phyloP scores from a whole-genome alignment of 2,113 vertebrate genomes.

The Prunella himalayana region DNA sequence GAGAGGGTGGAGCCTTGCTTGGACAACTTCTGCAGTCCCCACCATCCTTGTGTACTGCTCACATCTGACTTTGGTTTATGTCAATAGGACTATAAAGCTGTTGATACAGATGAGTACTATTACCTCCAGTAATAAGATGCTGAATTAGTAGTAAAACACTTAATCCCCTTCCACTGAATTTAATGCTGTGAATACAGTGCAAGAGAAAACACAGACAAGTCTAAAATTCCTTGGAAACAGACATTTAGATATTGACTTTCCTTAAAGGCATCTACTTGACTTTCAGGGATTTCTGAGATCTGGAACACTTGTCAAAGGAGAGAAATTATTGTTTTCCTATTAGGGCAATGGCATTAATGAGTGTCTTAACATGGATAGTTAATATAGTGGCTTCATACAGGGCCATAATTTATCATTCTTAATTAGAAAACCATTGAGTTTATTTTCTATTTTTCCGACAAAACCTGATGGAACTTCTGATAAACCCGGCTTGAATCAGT shows the following conservation, averaged over 20 bases:
- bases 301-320: background rate
- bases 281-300: background rate
- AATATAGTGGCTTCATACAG: background rate
- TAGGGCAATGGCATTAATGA: background rate
- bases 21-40: background rate
- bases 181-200: background rate
- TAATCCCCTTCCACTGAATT: conserved; percentile 9
- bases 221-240: background rate
- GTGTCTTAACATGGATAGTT: background rate
- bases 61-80: background rate
- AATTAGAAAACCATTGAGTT: background rate
- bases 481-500: background rate
- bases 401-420: background rate
- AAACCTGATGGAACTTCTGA: background rate
- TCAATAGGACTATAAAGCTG: background rate
- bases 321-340: background rate
- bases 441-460: background rate
- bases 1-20: background rate
- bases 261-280: background rate
- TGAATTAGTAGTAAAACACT: conserved; percentile 7
- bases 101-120: background rate
- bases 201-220: background rate
- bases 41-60: background rate
- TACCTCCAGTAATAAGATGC: background rate
- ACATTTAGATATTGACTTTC: background rate